Evolutionary conservation across 2,113 vertebrate genomes (phyloP).

Genomic region (Larimichthys crocea): DNA sequence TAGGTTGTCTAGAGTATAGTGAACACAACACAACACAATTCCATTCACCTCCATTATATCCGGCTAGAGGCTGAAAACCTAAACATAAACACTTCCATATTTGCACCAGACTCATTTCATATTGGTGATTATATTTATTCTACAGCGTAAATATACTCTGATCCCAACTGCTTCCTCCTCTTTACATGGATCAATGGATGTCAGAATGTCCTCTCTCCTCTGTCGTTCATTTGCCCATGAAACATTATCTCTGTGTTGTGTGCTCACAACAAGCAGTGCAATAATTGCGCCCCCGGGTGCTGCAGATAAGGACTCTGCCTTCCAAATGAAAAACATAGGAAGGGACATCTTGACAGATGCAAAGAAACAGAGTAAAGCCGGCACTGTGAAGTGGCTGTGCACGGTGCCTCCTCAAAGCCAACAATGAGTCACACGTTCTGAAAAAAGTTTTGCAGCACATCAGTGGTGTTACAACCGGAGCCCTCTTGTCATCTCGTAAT

Average conservation of each 20-base stretch:
- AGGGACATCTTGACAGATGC: slow-evolving; percentile 46
- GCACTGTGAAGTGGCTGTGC: slow-evolving; percentile 20
- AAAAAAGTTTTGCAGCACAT: slow-evolving; percentile 37
- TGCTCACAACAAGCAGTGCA: slow-evolving; percentile 50
- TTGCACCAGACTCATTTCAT: not conserved
- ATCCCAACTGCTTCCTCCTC: not conserved
- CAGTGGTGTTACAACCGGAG: not conserved
- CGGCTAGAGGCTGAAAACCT: not conserved
- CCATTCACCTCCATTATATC: not conserved
- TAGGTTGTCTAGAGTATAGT: not conserved
- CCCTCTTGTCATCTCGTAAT: slow-evolving; percentile 27
- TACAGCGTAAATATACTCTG: not conserved
- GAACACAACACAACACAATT: not conserved
- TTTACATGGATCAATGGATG: slow-evolving; percentile 46
- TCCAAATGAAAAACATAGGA: slow-evolving; percentile 28
- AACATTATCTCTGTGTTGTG: slow-evolving; percentile 62
- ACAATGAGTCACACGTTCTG: slow-evolving; percentile 26
- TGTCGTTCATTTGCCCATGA: slow-evolving; percentile 60
- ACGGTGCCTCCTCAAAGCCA: slow-evolving; percentile 35
- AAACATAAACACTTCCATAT: not conserved
- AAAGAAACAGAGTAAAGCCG: slow-evolving; percentile 21
- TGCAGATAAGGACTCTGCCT: slow-evolving; percentile 52
- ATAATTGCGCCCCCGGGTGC: slow-evolving; percentile 58
- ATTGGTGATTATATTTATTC: not conserved
- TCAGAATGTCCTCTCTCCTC: slow-evolving; percentile 39